Evolutionary conservation across 2,888 invertebrate genomes (phyloP), one percentile per base, ranked within the genome.

Genomic region (Clistopyga incitator): DNA sequence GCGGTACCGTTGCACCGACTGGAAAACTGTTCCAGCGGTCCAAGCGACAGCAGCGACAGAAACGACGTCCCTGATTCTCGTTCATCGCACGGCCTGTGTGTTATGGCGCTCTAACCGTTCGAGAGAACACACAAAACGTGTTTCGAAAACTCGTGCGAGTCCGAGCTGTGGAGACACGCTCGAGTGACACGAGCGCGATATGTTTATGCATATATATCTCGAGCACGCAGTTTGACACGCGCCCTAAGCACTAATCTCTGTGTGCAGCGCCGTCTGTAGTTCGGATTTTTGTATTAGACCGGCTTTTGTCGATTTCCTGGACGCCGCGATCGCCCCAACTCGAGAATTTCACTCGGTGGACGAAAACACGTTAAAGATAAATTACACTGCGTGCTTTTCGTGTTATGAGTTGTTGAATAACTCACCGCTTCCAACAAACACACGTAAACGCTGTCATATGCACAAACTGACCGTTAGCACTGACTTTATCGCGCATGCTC

Each of bases 1-100:
- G 74, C 38, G 59, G 25, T 81, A 52, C 84, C 84, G 84, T 84
- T 81, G 64, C 76, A 76, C 76, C 56, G 77, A 54, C 72, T 68
- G 81, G 81, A 52, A 74, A 84, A 84, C 78, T 75, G 77, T 70
- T 78, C 54, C 61, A 59, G 11, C 68, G 72, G 15, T 45, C 52
- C 72, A 23, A 67, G 56, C 54, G 38, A 54, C 52, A 74, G 70
- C 54, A 74, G 72, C 59, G 54, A 56, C 68, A 29, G 68, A 42
- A 70, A 56, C 80, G 52, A 74, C 29, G 54, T 56, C 74, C 47
- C 50, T 42, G 56, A 70, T 80, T 74, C 81, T 78, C 84, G 61
- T 68, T 74, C 84, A 81, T 84, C 81, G 84, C 74, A 25, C 68
- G 47, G 38, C 23, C 20, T n/a, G 34, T 59, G 38, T 18, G n/a